Conservation (phyloP, 30 jellyfish, hydroid and myxozoan species). For the Aurelia aurita region DNA sequence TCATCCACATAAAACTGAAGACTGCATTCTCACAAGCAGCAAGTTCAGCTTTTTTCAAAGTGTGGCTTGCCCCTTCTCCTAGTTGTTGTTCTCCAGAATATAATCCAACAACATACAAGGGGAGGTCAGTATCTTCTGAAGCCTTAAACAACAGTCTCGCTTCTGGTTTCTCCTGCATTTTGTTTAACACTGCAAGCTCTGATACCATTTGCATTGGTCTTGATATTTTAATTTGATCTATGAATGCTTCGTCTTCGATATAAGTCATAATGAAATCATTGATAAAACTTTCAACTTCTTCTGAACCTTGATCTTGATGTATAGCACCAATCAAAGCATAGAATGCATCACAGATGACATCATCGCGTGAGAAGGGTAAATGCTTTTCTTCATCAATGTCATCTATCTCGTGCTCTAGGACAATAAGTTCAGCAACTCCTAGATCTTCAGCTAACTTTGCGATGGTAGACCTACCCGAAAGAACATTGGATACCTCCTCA, state of each 20-base stretch:
- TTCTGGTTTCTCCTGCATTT: constrained; percentile 32
- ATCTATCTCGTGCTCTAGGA: constrained; percentile 72
- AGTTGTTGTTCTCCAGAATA: constrained; percentile 54
- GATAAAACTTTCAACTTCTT: constrained; percentile 65
- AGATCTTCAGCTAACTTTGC: constrained; percentile 69
- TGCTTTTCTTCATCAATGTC: constrained; percentile 56
- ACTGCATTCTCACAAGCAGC: constrained; percentile 64
- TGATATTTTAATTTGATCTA: constrained; percentile 55
- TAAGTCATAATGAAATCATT: constrained; percentile 75
- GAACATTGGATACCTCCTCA: constrained; percentile 22
- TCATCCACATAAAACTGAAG: constrained; percentile 56
- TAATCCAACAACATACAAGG: constrained; percentile 73
- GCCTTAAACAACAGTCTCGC: constrained; percentile 50
- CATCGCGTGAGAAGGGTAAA: constrained; percentile 70
- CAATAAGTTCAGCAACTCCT: constrained; percentile 79
- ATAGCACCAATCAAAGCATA: constrained; percentile 95
- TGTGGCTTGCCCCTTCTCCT: constrained; percentile 68
- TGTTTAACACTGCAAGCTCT: constrained; percentile 54
- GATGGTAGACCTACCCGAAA: constrained; percentile 63
- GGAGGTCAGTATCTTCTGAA: constrained; percentile 46
- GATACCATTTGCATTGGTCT: constrained; percentile 55
- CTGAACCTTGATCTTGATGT: constrained; percentile 70
- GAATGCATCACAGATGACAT: constrained; percentile 86
- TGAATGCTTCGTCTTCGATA: constrained; percentile 68
- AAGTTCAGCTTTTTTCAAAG: constrained; percentile 47